Percentiles rank a stretch among this genome's conserved stretches.
Conservation (phyloP, 2,113 vertebrate species). For the Malaclemys terrapin region DNA sequence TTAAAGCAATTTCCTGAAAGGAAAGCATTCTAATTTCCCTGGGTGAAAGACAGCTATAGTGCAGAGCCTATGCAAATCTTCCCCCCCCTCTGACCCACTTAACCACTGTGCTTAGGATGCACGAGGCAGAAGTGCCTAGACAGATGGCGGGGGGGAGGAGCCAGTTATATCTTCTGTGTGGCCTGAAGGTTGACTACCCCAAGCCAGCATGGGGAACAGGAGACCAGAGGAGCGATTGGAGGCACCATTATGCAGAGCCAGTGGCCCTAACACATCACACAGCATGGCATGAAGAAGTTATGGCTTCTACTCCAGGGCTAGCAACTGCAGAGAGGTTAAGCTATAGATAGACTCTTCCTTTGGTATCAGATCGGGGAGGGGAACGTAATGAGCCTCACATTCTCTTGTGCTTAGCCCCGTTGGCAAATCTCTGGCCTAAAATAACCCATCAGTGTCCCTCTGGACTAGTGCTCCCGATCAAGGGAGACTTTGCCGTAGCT, state of each 20-base stretch:
- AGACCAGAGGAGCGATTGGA: not conserved
- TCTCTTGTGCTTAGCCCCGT: not conserved
- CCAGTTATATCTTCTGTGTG: no score
- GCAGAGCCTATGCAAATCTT: no score
- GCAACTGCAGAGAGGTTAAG: no score
- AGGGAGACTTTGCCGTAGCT: not conserved
- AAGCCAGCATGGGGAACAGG: not conserved
- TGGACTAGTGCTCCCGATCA: not conserved
- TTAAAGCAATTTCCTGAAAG: no score
- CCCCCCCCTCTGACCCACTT: no score
- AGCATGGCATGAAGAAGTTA: not conserved
- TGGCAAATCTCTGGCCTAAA: not conserved
- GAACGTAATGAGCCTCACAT: not conserved
- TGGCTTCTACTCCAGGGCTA: not conserved
- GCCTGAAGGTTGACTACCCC: no score
- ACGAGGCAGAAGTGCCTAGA: no score
- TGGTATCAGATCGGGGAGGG: not conserved
- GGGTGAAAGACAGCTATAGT: no score
- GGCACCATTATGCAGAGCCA: not conserved
- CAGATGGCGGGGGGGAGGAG: no score
- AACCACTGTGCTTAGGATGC: no score
- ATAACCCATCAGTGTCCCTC: not conserved
- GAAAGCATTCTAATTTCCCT: no score
- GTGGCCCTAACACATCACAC: not conserved
- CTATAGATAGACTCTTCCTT: not conserved